Percentiles rank a stretch among this genome's conserved stretches.
Conservation (phyloP, 1,140 invertebrate species). For the Rhynchophorus ferrugineus region DNA sequence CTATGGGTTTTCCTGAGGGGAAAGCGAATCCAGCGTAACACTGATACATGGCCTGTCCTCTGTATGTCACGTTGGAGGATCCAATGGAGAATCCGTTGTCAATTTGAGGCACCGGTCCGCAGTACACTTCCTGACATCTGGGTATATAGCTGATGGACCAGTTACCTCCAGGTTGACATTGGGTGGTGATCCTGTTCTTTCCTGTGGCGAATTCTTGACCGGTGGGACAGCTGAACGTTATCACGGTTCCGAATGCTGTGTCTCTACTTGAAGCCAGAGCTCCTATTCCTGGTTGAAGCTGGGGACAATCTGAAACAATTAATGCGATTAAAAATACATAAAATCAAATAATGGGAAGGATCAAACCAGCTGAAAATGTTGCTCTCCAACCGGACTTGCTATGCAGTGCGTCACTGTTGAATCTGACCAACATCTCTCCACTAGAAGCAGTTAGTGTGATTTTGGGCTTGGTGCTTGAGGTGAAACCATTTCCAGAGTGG, state of each 20-base stretch:
- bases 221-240: conserved; percentile 84
- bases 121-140: conserved; percentile 93
- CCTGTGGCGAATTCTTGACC: conserved; percentile 94
- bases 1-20: conserved; percentile 75
- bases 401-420: conserved; percentile 80
- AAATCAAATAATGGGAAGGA: background rate
- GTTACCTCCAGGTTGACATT: conserved; percentile 82
- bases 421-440: conserved; percentile 83
- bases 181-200: conserved; percentile 71
- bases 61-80: conserved; percentile 90
- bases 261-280: conserved; percentile 85
- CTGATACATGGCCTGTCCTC: conserved; percentile 87
- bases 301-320: conserved; percentile 71
- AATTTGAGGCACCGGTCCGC: conserved; percentile 94
- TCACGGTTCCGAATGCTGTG: conserved; percentile 83
- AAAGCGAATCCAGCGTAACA: conserved; percentile 96
- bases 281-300: conserved; percentile 72
- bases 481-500: conserved; percentile 84
- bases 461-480: conserved; percentile 67
- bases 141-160: conserved; percentile 92
- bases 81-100: conserved; percentile 95
- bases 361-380: conserved; percentile 77
- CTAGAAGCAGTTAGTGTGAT: conserved; percentile 87
- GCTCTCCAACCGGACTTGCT: conserved; percentile 79
- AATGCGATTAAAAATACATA: background rate